phyloP scores from a whole-genome alignment of 1,140 invertebrate genomes.

The Tetramorium simillimum region DNA sequence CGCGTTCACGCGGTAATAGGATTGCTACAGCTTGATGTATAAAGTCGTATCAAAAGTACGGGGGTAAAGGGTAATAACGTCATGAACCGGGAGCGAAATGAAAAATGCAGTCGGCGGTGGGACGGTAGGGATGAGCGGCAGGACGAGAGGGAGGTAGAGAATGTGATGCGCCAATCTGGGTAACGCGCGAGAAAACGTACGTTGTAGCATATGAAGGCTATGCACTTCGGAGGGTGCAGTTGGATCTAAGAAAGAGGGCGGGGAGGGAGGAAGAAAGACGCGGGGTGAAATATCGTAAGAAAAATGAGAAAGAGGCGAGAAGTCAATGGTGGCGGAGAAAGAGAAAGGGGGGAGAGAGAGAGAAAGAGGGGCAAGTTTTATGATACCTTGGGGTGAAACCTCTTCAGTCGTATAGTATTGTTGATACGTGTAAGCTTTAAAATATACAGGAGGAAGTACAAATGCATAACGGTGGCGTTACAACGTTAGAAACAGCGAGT shows the following conservation, averaged over 20 bases:
- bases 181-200: constrained; percentile 36
- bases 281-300: constrained; percentile 46
- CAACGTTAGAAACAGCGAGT: constrained; percentile 14
- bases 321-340: constrained; percentile 5
- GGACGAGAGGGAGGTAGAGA: constrained; percentile 1
- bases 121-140: background rate
- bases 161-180: constrained; percentile 49
- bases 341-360: too few species aligned
- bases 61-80: constrained; percentile 64
- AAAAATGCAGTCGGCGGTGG: constrained; percentile 58
- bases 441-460: constrained; percentile 20
- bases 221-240: constrained; percentile 21
- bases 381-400: constrained; percentile 48
- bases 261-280: background rate
- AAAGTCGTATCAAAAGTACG: constrained; percentile 69
- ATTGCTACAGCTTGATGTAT: constrained; percentile 63
- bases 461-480: background rate
- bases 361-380: constrained; percentile 21
- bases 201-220: background rate
- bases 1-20: constrained; percentile 61
- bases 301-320: constrained; percentile 10
- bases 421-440: constrained; percentile 38
- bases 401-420: constrained; percentile 37
- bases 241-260: background rate
- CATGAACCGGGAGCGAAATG: constrained; percentile 58